Conservation (phyloP, 1,140 invertebrate genomes). For the Micrasema longulum region DNA sequence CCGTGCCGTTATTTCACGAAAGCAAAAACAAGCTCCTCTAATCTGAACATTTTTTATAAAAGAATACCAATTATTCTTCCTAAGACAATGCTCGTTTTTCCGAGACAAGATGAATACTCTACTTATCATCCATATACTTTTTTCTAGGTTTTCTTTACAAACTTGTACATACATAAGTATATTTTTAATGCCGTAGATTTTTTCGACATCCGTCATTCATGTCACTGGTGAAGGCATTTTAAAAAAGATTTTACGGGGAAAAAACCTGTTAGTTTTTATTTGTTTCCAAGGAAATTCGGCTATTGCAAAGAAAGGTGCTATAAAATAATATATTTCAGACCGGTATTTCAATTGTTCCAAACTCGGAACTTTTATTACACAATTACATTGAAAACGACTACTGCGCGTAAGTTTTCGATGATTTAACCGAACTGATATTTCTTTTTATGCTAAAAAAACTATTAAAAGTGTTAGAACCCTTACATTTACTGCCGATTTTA, state of each 20-base stretch:
- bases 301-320: constrained; percentile 25
- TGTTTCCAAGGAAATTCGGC: constrained; percentile 22
- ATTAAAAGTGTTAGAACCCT: constrained; percentile 29
- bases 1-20: too few species aligned
- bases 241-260: constrained; percentile 23
- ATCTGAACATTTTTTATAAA: too few species aligned
- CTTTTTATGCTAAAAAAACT: constrained; percentile 21
- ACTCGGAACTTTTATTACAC: constrained; percentile 27
- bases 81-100: neutral
- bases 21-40: too few species aligned
- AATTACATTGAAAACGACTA: constrained; percentile 28
- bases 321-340: constrained; percentile 29
- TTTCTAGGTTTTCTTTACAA: too few species aligned
- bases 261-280: constrained; percentile 34
- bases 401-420: constrained; percentile 22
- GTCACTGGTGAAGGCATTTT: constrained; percentile 1
- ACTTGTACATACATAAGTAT: too few species aligned
- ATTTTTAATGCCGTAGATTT: too few species aligned
- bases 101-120: too few species aligned
- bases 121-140: too few species aligned
- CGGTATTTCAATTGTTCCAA: constrained; percentile 21
- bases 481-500: constrained; percentile 9
- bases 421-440: constrained; percentile 27
- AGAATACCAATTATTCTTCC: neutral
- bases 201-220: constrained; percentile 5